Percentiles rank a stretch among this genome's conserved stretches.
phyloP scores from a whole-genome alignment of 2,797 vertebrate species.

The Synaphobranchus kaupii region DNA sequence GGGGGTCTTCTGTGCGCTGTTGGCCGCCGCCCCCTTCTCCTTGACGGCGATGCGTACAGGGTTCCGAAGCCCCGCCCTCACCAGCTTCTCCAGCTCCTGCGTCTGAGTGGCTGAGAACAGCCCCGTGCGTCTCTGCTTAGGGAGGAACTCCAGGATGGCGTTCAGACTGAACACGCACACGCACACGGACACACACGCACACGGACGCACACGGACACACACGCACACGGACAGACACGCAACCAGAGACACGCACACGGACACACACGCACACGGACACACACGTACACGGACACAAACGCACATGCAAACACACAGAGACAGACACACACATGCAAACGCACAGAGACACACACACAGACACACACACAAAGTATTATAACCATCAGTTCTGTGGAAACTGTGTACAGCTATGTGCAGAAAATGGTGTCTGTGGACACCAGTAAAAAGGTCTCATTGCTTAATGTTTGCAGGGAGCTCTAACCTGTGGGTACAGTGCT shows the following conservation, averaged over 20 bases:
- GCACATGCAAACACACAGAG: too few relatives aligned
- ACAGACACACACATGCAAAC: too few relatives aligned
- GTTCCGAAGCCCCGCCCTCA: conserved; percentile 93
- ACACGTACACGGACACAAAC: neutral
- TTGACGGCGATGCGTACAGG: conserved; percentile 91
- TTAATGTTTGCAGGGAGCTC: neutral
- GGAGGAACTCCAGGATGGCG: conserved; percentile 83
- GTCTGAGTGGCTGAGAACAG: conserved; percentile 97
- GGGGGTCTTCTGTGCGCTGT: conserved; percentile 85
- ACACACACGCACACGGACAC: neutral
- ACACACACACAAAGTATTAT: neutral
- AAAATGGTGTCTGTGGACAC: too few relatives aligned
- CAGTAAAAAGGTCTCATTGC: neutral
- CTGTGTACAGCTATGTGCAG: neutral
- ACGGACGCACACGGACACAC: neutral
- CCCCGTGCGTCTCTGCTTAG: conserved; percentile 93
- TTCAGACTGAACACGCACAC: conserved; percentile 78
- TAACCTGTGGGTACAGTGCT: too few relatives aligned
- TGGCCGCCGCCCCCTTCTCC: conserved; percentile 86
- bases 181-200: neutral
- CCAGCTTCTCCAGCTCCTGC: conserved; percentile 94
- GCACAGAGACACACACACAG: neutral
- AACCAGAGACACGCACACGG: neutral
- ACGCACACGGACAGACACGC: neutral
- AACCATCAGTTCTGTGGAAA: neutral